Evolutionary conservation across 2,888 invertebrate species (phyloP).

Genomic region (Acleris sparsana): DNA sequence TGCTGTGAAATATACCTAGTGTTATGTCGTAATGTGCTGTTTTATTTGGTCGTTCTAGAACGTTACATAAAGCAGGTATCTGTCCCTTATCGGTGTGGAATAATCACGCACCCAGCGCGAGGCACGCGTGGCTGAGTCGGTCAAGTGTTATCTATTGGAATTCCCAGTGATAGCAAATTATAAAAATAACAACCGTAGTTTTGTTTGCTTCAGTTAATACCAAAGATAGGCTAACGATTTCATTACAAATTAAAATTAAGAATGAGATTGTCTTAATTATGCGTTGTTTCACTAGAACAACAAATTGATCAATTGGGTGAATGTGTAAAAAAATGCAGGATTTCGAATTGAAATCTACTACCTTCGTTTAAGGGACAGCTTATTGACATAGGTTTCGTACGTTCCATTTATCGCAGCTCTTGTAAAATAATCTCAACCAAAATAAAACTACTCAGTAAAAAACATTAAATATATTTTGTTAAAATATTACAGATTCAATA

Average conservation of each 20-base stretch:
- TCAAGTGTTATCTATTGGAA: constrained; percentile 8
- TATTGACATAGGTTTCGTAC: no score
- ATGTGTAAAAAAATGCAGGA: no score
- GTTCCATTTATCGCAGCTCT: no score
- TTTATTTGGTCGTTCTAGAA: constrained; percentile 34
- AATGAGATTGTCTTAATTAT: background rate
- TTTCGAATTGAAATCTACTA: no score
- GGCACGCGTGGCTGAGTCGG: background rate
- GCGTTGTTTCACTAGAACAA: no score
- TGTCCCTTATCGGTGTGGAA: constrained; percentile 33
- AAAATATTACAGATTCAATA: constrained; percentile 82
- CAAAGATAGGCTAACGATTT: background rate
- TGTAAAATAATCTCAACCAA: no score
- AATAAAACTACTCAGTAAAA: constrained; percentile 52
- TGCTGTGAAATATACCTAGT: constrained; percentile 55
- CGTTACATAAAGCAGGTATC: constrained; percentile 29
- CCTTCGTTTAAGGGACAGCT: no score
- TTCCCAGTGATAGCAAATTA: constrained; percentile 16
- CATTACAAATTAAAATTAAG: background rate
- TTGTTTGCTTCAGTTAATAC: background rate
- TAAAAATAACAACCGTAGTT: constrained; percentile 1
- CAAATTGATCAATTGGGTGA: no score
- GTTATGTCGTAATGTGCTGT: constrained; percentile 40
- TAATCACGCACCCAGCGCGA: constrained; percentile 14
- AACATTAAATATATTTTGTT: constrained; percentile 82